phyloP scores from a whole-genome alignment of 2,797 vertebrate genomes.

The Peromyscus nudipes region DNA sequence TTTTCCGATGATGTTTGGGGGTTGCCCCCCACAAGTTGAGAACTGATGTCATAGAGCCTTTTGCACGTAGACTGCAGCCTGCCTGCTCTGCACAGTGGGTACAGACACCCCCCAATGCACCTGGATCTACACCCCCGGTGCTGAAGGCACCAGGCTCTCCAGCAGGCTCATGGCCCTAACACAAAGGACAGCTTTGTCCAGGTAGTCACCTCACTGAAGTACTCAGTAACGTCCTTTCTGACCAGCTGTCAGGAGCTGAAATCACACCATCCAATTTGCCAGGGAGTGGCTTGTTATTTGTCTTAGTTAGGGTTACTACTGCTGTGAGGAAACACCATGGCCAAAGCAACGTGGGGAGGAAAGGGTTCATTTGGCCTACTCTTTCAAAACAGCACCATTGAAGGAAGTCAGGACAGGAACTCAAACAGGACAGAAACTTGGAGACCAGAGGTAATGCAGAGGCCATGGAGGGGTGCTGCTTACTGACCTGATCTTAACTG shows the following conservation, averaged over 20 bases:
- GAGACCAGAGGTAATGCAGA: neutral
- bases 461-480: neutral
- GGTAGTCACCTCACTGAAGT: neutral
- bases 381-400: no score
- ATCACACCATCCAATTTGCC: neutral
- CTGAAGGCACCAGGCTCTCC: neutral
- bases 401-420: neutral
- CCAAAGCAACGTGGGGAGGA: neutral
- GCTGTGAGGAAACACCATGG: neutral
- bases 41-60: neutral
- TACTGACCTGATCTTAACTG: neutral
- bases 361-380: neutral
- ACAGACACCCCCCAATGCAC: neutral
- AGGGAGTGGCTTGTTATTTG: neutral
- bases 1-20: neutral
- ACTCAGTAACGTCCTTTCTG: neutral
- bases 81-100: no score
- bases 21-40: neutral
- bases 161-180: neutral
- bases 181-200: constrained; percentile 33
- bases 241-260: neutral
- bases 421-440: neutral
- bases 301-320: neutral
- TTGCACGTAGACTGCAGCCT: neutral
- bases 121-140: neutral